Evolutionary conservation across 2,888 invertebrate species (phyloP), one percentile per base, ranked within the genome.

Genomic region (Chromoteleia sp.): DNA sequence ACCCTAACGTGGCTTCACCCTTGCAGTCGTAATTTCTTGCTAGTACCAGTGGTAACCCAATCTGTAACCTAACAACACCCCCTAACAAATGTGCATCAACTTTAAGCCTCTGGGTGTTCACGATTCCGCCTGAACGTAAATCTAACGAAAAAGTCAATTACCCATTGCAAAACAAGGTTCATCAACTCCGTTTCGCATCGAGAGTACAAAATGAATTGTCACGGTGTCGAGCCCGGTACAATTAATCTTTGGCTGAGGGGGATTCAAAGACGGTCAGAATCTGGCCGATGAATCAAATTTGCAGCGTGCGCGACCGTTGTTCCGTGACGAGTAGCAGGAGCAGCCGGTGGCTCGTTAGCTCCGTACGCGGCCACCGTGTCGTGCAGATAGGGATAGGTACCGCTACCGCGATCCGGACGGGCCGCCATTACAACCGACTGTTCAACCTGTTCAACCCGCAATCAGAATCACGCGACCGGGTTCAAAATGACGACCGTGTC

Each of bases 361-460:
- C 17, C 58, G 68, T 65, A 54, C 58, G 71, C 73, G 73, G 68
- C 52, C 65, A 74, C 74, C 70, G 71, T 71, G 79, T 81, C 75
- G 76, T 73, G 75, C 39, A 75, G 83, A 81, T 81, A 81, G 75
- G 73, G 39, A 73, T 71, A 80, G 84, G 85, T 86, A 87, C 86
- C 87, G 87, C 86, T 86, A 85, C 65, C 63, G 50, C 65, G 76
- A 63, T 80, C 79, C 84, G 83, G 83, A 82, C 81, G 85, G 54
- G 29, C 83, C 83, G 82, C 84, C 87, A 86, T 86, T 87, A 85
- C 77, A 39, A 33, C 85, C 80, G 85, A 84, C 83, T 79, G 77
- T 87, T 87, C 83, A 88, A 88, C 86, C 86, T 88, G 87, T 86
- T 88, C 85, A 76, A 83, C 83, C 82, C 78, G 85, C 85, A 84